A percentile compares a stretch with the other conserved stretches of the same genome.
phyloP scores from a whole-genome alignment of 2,113 vertebrate genomes.

The Trematomus loennbergii region DNA sequence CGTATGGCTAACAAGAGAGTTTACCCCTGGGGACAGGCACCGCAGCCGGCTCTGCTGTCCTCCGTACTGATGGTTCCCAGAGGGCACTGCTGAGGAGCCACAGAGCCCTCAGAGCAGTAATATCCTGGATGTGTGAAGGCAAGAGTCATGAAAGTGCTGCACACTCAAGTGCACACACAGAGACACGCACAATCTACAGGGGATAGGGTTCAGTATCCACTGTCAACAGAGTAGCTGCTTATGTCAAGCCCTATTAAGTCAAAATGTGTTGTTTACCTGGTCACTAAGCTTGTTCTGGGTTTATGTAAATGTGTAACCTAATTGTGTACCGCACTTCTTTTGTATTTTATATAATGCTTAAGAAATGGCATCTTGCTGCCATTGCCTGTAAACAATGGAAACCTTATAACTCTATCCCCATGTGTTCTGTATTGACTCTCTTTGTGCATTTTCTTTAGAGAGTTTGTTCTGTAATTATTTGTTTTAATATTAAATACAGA shows the following conservation, averaged over 20 bases:
- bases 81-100: slow-evolving; percentile 85
- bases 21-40: slow-evolving; percentile 89
- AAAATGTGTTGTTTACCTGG: slow-evolving; percentile 50
- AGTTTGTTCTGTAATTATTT: too few species aligned
- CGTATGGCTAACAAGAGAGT: slow-evolving; percentile 39
- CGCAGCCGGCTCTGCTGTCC: slow-evolving; percentile 82
- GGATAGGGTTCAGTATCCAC: slow-evolving; percentile 53
- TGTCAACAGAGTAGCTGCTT: slow-evolving; percentile 58
- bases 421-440: background rate
- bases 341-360: background rate
- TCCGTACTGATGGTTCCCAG: slow-evolving; percentile 86
- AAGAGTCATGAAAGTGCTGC: slow-evolving; percentile 50
- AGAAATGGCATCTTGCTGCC: too few species aligned
- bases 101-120: slow-evolving; percentile 89
- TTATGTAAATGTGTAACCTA: slow-evolving; percentile 25
- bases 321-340: background rate
- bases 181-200: slow-evolving; percentile 24
- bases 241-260: slow-evolving; percentile 45
- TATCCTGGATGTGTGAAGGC: slow-evolving; percentile 82
- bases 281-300: slow-evolving; percentile 5
- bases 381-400: slow-evolving; percentile 4
- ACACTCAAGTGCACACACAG: slow-evolving; percentile 34
- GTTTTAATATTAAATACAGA: background rate
- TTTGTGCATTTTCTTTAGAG: background rate
- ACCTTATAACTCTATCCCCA: background rate